Evolutionary conservation across 2,113 vertebrate genomes (phyloP).

Genomic region (Trematocara macrostoma): DNA sequence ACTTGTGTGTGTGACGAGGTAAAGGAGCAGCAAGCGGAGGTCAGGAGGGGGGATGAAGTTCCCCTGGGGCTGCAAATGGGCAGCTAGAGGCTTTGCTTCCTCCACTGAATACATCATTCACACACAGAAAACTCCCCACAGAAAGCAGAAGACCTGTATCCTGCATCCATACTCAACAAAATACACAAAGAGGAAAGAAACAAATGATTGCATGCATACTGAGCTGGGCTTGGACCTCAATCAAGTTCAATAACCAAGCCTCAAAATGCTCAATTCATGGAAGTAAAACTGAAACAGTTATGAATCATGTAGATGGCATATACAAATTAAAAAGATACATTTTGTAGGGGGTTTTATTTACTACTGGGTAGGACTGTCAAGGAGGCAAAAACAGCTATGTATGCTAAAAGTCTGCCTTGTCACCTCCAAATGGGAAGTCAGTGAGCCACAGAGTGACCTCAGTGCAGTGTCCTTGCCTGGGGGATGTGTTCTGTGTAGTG

Average conservation of each 20-base stretch:
- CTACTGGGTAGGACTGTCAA: neutral
- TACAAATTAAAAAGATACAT: neutral
- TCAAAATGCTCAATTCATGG: neutral
- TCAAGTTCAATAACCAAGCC: neutral
- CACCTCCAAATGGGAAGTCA: constrained; percentile 7
- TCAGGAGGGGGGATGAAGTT: constrained; percentile 8
- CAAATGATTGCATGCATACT: neutral
- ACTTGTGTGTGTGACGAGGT: neutral
- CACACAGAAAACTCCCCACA: constrained; percentile 33
- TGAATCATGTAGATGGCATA: neutral
- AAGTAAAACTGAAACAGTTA: neutral
- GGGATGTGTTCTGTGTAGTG: constrained; percentile 16
- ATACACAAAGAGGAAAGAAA: neutral
- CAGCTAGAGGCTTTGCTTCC: constrained; percentile 45
- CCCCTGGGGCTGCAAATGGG: constrained; percentile 22
- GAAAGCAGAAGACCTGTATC: constrained; percentile 22
- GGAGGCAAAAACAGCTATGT: neutral
- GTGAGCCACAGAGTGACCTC: constrained; percentile 37
- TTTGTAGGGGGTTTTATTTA: neutral
- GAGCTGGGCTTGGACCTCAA: neutral
- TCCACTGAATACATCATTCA: constrained; percentile 41
- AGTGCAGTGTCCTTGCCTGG: constrained; percentile 47
- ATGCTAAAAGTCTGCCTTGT: constrained; percentile 5
- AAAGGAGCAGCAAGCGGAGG: neutral
- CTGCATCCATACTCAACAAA: neutral